Evolutionary conservation across 1,140 invertebrate species (phyloP).

Genomic region (Drosophila busckii): DNA sequence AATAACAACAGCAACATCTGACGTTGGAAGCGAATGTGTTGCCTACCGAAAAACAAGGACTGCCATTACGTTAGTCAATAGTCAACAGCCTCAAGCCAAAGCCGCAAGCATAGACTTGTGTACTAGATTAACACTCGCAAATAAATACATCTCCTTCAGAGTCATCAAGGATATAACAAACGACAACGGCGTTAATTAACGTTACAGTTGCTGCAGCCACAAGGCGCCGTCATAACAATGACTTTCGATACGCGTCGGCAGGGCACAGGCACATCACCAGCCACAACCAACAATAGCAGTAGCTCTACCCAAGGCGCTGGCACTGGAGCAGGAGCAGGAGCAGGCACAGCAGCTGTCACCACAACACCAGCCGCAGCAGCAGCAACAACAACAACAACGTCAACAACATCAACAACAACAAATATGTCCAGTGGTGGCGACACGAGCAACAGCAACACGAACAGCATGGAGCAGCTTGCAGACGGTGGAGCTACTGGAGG

Average conservation of each 20-base stretch:
- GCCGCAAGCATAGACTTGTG: constrained; percentile 63
- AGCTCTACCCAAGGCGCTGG: constrained; percentile 16
- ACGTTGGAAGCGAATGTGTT: constrained; percentile 12
- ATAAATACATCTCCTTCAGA: constrained; percentile 12
- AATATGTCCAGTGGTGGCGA: constrained; percentile 42
- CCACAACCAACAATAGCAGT: constrained; percentile 35
- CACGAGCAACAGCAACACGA: constrained; percentile 26
- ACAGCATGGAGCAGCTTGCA: constrained; percentile 42
- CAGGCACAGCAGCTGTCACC: constrained; percentile 20
- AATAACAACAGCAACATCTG: constrained; percentile 26
- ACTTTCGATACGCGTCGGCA: constrained; percentile 74
- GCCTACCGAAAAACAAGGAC: constrained; percentile 44
- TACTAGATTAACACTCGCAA: constrained; percentile 34
- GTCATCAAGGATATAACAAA: constrained; percentile 8
- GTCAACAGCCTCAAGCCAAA: constrained; percentile 29
- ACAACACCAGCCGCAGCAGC: constrained; percentile 35
- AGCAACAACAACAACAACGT: constrained; percentile 37
- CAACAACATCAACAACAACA: constrained; percentile 35
- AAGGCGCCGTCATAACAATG: constrained; percentile 51
- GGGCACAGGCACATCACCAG: constrained; percentile 50
- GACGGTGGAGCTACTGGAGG: constrained; percentile 11
- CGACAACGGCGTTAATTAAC: constrained; percentile 23
- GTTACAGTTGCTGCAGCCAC: constrained; percentile 22
- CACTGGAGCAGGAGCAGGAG: not conserved
- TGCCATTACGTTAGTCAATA: constrained; percentile 64